Conservation (phyloP, 2,113 vertebrate species). For the Speoplatyrhinus poulsoni region DNA sequence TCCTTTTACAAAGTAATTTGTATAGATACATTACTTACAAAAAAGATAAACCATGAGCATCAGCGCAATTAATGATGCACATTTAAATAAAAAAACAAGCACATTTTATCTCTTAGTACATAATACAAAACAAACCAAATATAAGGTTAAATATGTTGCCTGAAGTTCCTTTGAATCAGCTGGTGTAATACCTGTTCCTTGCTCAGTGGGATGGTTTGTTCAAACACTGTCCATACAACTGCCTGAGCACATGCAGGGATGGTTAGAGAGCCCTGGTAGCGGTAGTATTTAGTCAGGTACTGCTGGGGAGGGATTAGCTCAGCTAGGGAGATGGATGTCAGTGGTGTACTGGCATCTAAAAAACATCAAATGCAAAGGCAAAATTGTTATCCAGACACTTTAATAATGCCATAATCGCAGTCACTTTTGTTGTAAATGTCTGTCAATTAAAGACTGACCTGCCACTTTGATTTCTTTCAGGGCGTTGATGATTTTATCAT, state of each 20-base stretch:
- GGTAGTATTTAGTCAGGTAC: conserved; percentile 80
- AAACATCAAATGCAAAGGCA: background rate
- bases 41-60: too few relatives aligned
- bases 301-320: conserved; percentile 77
- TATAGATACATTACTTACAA: too few relatives aligned
- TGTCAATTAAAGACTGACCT: conserved; percentile 45
- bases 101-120: background rate
- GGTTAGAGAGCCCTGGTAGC: conserved; percentile 91
- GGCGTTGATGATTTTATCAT: conserved; percentile 59
- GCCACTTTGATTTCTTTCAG: conserved; percentile 48
- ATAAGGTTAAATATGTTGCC: background rate
- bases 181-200: conserved; percentile 76
- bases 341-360: conserved; percentile 50
- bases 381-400: background rate
- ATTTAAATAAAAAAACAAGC: background rate
- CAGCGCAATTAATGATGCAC: background rate
- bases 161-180: background rate
- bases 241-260: conserved; percentile 82
- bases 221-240: conserved; percentile 89
- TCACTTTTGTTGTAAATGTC: background rate
- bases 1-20: too few relatives aligned
- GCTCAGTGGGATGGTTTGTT: conserved; percentile 76
- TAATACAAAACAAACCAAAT: background rate
- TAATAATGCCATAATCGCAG: background rate
- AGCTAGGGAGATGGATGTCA: conserved; percentile 61